phyloP scores from a whole-genome alignment of 2,113 vertebrate genomes.

The Chelonoidis abingdonii region DNA sequence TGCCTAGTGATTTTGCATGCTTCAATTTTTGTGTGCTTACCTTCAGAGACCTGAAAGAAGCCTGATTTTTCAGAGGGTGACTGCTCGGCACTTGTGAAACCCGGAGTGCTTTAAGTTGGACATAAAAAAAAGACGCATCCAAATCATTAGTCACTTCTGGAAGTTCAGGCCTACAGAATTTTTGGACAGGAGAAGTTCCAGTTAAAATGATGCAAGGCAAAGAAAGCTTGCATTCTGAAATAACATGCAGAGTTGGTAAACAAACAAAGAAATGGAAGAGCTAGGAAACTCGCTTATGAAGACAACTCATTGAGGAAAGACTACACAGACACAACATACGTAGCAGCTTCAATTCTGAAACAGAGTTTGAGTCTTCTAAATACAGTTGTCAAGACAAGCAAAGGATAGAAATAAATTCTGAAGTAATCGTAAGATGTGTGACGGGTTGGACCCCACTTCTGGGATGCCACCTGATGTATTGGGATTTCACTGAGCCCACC shows the following conservation, averaged over 20 bases:
- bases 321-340: not conserved
- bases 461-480: too few species aligned
- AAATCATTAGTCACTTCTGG: not conserved
- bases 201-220: not conserved
- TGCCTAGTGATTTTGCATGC: not conserved
- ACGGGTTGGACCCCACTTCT: too few species aligned
- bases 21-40: not conserved
- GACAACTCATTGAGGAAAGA: not conserved
- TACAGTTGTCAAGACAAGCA: not conserved
- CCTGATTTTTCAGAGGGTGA: rapidly evolving
- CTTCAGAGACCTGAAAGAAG: not conserved
- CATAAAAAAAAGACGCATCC: not conserved
- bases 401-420: not conserved
- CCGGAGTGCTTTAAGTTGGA: not conserved
- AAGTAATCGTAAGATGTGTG: not conserved
- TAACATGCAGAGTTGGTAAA: not conserved
- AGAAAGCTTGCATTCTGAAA: not conserved
- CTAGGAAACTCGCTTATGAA: not conserved
- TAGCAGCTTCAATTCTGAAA: not conserved
- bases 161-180: not conserved
- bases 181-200: rapidly evolving
- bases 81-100: rapidly evolving
- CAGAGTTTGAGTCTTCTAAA: not conserved
- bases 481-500: too few species aligned
- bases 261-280: not conserved